phyloP scores from a whole-genome alignment of 2,888 invertebrate species.

The Ichneumoninae sp. region DNA sequence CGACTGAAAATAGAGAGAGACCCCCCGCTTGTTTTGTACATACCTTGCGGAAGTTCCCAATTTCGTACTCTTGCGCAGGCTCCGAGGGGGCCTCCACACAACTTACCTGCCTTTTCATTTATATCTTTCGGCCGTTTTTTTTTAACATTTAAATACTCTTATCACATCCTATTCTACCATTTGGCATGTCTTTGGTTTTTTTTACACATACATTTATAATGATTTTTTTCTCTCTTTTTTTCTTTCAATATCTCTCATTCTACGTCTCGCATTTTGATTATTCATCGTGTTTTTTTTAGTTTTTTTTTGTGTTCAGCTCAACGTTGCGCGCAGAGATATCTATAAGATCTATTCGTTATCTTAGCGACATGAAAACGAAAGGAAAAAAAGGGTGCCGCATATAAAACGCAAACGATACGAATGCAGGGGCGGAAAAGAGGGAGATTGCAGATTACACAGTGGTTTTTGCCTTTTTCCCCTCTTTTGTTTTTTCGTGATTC shows the following conservation, averaged over 20 bases:
- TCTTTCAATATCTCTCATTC: slow-evolving; percentile 1
- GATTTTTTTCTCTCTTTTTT: slow-evolving; percentile 7
- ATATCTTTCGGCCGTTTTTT: slow-evolving; percentile 28
- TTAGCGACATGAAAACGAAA: slow-evolving; percentile 18
- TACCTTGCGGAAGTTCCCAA: slow-evolving; percentile 81
- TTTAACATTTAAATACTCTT: slow-evolving; percentile 34
- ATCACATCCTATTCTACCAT: slow-evolving; percentile 64
- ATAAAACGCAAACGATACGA: slow-evolving; percentile 20
- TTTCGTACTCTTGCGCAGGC: slow-evolving; percentile 76
- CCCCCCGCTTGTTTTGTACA: slow-evolving; percentile 83
- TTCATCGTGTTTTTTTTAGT: background rate
- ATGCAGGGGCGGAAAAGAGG: background rate
- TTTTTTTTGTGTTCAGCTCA: slow-evolving; percentile 2
- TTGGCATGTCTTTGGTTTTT: slow-evolving; percentile 42
- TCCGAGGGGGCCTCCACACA: slow-evolving; percentile 80
- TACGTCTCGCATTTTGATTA: background rate
- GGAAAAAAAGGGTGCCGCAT: slow-evolving; percentile 55
- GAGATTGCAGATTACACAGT: background rate
- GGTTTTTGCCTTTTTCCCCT: background rate
- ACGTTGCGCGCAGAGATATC: slow-evolving; percentile 27
- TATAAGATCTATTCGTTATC: background rate
- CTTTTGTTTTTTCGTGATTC: slow-evolving; percentile 18
- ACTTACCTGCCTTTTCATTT: slow-evolving; percentile 70
- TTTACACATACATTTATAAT: slow-evolving; percentile 14
- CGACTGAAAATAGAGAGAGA: slow-evolving; percentile 90